These are phyloP conservation scores for Eira barbara DNA, from an alignment of 2,113 vertebrate species.

Conservation along the genomic window DNA sequence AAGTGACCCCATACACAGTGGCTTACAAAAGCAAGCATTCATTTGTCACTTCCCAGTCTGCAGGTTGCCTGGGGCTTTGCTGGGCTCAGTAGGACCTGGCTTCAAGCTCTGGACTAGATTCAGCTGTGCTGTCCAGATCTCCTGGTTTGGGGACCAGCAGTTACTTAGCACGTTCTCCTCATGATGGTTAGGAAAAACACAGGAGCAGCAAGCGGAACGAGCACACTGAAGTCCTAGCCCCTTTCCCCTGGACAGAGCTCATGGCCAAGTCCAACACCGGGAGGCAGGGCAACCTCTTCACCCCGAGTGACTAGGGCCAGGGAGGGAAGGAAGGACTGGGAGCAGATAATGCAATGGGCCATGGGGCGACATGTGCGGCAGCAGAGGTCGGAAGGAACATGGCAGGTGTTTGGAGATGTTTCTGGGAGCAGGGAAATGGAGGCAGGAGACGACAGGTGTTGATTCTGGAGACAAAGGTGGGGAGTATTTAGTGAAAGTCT, in stretches of 20 bases:
- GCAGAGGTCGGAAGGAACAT: neutral
- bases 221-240: neutral
- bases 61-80: neutral
- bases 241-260: neutral
- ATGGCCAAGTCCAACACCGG: neutral
- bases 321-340: neutral
- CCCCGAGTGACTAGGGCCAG: rapidly evolving
- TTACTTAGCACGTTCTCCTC: neutral
- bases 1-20: neutral
- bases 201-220: neutral
- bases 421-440: neutral
- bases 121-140: neutral
- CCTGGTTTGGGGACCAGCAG: neutral
- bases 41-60: neutral
- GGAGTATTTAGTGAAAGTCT: neutral
- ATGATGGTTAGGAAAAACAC: neutral
- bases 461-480: neutral
- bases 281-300: neutral
- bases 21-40: neutral
- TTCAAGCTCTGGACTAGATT: neutral
- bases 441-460: no score
- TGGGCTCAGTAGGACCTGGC: neutral
- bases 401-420: no score
- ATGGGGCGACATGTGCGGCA: rapidly evolving
- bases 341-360: neutral